A percentile compares a stretch with the other conserved stretches of the same genome.
phyloP scores from a whole-genome alignment of 2,113 vertebrate species.

The Pyxicephalus adspersus region DNA sequence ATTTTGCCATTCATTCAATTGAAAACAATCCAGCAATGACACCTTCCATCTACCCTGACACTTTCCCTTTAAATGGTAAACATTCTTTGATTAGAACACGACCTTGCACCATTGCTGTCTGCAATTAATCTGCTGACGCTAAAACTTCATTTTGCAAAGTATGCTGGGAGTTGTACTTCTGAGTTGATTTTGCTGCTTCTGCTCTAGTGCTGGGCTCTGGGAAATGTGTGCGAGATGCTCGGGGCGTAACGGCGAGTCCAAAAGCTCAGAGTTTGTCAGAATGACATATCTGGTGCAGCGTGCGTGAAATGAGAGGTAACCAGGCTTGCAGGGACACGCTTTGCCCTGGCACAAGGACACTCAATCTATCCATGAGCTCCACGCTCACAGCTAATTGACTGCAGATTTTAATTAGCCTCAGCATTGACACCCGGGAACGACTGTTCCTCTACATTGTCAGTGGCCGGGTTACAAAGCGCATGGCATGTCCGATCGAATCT shows the following conservation, averaged over 20 bases:
- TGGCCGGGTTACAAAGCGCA: background rate
- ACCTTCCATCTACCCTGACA: no score
- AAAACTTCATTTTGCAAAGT: background rate
- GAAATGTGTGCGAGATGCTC: background rate
- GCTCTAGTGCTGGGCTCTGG: background rate
- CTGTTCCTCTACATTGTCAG: background rate
- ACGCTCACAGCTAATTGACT: slow-evolving; percentile 51
- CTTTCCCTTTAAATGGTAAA: no score
- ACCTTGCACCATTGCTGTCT: no score
- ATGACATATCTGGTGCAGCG: background rate
- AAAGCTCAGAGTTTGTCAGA: slow-evolving; percentile 1
- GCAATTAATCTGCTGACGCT: no score
- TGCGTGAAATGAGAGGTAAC: slow-evolving; percentile 6
- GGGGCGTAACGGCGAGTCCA: background rate
- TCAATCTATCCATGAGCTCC: slow-evolving; percentile 16
- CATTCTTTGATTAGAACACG: no score
- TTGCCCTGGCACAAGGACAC: slow-evolving; percentile 38
- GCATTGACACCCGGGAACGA: slow-evolving; percentile 14
- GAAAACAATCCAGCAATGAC: no score
- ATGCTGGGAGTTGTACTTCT: background rate
- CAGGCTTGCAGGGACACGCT: slow-evolving; percentile 10
- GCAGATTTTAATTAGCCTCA: slow-evolving; percentile 50
- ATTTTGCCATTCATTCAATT: no score
- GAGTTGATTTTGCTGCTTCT: no score
- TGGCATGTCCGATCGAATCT: slow-evolving; percentile 1